A percentile compares a stretch with the other conserved stretches of the same genome.
Conservation (phyloP, 2,888 invertebrate genomes). For the Nemoura dubitans region DNA sequence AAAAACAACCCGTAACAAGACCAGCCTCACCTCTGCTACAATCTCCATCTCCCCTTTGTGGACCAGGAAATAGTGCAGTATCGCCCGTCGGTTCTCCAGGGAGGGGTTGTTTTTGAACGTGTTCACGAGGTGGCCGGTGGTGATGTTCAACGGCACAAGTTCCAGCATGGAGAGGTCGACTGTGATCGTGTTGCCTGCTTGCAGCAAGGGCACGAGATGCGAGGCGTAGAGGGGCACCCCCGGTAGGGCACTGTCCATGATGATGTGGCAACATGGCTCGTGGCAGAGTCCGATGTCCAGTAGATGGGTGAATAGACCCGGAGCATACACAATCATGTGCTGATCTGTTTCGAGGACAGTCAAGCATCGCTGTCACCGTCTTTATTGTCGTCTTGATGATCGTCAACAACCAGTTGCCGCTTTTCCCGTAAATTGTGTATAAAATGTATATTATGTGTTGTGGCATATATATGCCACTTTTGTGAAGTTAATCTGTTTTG, state of each 20-base stretch:
- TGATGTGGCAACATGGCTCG: constrained; percentile 83
- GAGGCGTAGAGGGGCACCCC: constrained; percentile 68
- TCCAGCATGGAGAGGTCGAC: constrained; percentile 78
- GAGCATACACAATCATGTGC: constrained; percentile 83
- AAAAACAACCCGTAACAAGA: too few species aligned
- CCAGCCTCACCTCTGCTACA: constrained; percentile 71
- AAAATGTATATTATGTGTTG: too few species aligned
- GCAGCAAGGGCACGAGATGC: constrained; percentile 72
- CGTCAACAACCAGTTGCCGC: too few species aligned
- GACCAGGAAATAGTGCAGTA: constrained; percentile 83
- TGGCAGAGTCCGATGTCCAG: constrained; percentile 85
- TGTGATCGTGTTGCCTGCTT: constrained; percentile 44
- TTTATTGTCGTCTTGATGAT: too few species aligned
- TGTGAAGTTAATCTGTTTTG: too few species aligned
- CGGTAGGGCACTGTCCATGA: constrained; percentile 69
- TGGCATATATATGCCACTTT: too few species aligned
- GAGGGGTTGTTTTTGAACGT: constrained; percentile 55
- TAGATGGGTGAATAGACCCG: constrained; percentile 84
- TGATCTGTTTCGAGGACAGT: constrained; percentile 68
- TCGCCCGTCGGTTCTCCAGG: constrained; percentile 78
- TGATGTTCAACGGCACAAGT: constrained; percentile 72
- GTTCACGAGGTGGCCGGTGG: constrained; percentile 68
- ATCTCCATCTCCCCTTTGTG: constrained; percentile 80
- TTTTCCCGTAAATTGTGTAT: too few species aligned
- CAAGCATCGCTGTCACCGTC: neutral